phyloP scores from a whole-genome alignment of 2,888 invertebrate species.

The Synergus gifuensis region DNA sequence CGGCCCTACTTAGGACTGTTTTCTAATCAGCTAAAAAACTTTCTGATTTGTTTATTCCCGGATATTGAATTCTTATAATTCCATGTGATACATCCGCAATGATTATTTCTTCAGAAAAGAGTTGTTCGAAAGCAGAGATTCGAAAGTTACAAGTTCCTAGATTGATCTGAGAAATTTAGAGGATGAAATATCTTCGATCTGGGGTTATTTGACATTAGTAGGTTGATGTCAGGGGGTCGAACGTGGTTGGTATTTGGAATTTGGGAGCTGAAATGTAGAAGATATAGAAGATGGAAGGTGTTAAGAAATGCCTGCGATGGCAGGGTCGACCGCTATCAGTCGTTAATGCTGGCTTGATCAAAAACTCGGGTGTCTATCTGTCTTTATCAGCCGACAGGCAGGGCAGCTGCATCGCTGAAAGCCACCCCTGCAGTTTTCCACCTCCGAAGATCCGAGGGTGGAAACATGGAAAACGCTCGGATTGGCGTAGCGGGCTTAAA shows the following conservation, averaged over 20 bases:
- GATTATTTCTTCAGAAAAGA: neutral
- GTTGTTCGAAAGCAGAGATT: neutral
- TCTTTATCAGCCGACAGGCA: constrained; percentile 67
- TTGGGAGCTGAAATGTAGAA: too few species aligned
- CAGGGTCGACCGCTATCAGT: constrained; percentile 61
- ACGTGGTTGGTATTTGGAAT: neutral
- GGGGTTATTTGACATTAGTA: constrained; percentile 32
- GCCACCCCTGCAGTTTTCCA: constrained; percentile 55
- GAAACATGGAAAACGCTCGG: constrained; percentile 62
- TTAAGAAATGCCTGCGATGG: constrained; percentile 44
- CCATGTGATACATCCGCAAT: too few species aligned
- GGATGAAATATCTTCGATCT: neutral
- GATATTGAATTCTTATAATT: neutral
- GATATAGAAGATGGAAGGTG: constrained; percentile 53
- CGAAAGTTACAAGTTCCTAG: neutral
- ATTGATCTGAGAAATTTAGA: neutral
- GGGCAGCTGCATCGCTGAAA: constrained; percentile 51
- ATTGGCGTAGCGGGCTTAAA: constrained; percentile 62
- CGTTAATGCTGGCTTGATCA: constrained; percentile 66
- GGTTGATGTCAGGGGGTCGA: constrained; percentile 27
- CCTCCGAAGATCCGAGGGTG: constrained; percentile 51
- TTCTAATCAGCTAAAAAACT: too few species aligned
- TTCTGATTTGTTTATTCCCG: too few species aligned
- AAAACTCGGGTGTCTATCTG: constrained; percentile 60
- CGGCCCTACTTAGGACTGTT: too few species aligned